These are phyloP conservation scores for Hirudinaria manillensis DNA, from an alignment of 2,888 invertebrate genomes.

Conservation along the genomic window DNA sequence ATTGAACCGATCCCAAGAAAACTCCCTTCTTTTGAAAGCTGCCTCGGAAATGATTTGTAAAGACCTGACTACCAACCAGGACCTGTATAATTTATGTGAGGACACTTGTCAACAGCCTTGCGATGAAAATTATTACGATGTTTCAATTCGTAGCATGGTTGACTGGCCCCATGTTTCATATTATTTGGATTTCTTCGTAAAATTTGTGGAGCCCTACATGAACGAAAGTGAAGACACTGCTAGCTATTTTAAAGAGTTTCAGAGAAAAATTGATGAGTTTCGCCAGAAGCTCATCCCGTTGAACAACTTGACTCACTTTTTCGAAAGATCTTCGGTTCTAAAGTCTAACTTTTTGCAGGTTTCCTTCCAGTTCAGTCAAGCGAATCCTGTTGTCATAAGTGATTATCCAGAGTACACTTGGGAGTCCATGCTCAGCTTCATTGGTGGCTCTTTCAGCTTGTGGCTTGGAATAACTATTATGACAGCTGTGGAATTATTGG, in stretches of 20 bases:
- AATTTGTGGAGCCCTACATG: background rate
- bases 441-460: constrained; percentile 24
- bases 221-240: background rate
- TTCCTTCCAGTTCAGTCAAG: background rate
- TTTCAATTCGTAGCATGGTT: background rate
- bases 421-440: constrained; percentile 20
- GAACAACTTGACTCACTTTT: background rate
- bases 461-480: constrained; percentile 27
- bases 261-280: background rate
- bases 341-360: constrained; percentile 20
- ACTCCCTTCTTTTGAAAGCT: background rate
- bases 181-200: constrained; percentile 8
- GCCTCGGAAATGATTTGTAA: background rate
- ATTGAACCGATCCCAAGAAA: background rate
- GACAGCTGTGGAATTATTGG: constrained; percentile 22
- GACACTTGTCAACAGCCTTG: constrained; percentile 3
- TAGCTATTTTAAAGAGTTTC: background rate
- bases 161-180: constrained; percentile 18
- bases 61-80: background rate
- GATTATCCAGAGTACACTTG: constrained; percentile 1
- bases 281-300: background rate
- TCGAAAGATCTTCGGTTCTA: background rate
- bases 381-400: background rate
- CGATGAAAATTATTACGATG: constrained; percentile 18
- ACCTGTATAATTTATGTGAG: constrained; percentile 8